Conservation (phyloP, 2,113 vertebrate species). For the Oxygymnocypris stewartii region DNA sequence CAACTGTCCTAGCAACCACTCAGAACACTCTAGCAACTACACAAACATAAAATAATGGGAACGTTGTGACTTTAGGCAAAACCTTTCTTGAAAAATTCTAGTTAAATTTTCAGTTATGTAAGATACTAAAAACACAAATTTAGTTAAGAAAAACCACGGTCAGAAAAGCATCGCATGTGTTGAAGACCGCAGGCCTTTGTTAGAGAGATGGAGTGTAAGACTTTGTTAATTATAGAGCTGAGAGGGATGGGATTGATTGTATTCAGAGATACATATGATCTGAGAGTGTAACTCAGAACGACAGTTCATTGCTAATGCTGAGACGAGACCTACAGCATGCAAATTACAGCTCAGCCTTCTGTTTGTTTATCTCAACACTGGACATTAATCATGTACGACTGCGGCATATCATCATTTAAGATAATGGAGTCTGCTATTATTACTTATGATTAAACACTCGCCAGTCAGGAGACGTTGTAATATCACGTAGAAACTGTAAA, state of each 20-base stretch:
- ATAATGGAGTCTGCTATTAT: constrained; percentile 22
- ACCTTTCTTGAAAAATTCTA: not conserved
- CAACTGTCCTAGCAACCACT: not conserved
- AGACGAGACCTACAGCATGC: not conserved
- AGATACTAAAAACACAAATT: not conserved
- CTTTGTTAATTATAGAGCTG: not conserved
- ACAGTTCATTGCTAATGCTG: constrained; percentile 6
- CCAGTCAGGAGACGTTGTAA: not conserved
- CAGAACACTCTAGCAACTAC: not conserved
- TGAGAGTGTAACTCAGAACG: not conserved
- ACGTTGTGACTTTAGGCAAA: not conserved
- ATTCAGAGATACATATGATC: constrained; percentile 15
- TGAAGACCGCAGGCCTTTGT: not conserved
- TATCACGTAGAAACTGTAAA: not conserved
- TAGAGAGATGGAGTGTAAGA: not conserved
- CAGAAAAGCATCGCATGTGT: not conserved
- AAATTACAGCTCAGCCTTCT: constrained; percentile 14
- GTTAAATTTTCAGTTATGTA: not conserved
- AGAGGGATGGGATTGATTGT: not conserved
- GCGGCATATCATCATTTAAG: not conserved
- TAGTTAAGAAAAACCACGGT: too few relatives aligned
- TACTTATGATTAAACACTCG: constrained; percentile 1
- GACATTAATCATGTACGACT: not conserved
- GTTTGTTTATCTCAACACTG: not conserved
- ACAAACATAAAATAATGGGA: not conserved